These are phyloP conservation scores for Atethmia centrago DNA, from an alignment of 2,888 invertebrate species.

Conservation along the genomic window DNA sequence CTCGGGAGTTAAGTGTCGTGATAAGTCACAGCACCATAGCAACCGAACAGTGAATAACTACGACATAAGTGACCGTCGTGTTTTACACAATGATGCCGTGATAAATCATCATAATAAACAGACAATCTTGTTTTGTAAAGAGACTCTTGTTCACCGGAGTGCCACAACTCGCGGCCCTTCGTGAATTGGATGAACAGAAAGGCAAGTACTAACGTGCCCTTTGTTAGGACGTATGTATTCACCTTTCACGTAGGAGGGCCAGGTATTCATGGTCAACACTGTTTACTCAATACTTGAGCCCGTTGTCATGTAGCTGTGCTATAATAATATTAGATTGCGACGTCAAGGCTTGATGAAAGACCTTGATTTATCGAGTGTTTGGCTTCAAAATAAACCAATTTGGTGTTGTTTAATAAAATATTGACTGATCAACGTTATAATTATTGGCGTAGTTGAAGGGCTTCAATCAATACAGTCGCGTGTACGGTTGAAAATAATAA, in stretches of 20 bases:
- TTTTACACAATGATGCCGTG: slow-evolving; percentile 83
- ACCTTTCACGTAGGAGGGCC: slow-evolving; percentile 71
- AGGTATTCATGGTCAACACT: slow-evolving; percentile 78
- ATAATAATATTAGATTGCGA: slow-evolving; percentile 51
- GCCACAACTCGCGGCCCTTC: slow-evolving; percentile 83
- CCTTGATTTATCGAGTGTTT: slow-evolving; percentile 31
- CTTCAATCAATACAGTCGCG: slow-evolving; percentile 59
- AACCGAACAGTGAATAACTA: slow-evolving; percentile 84
- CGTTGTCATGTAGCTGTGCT: slow-evolving; percentile 56
- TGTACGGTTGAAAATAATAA: slow-evolving; percentile 63
- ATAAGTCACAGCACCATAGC: slow-evolving; percentile 80
- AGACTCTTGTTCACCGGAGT: slow-evolving; percentile 80
- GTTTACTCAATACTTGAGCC: slow-evolving; percentile 72
- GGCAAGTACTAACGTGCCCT: slow-evolving; percentile 85
- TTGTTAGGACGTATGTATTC: slow-evolving; percentile 76
- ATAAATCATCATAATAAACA: slow-evolving; percentile 74
- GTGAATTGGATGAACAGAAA: slow-evolving; percentile 89
- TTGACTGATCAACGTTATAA: slow-evolving; percentile 26
- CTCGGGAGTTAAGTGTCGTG: slow-evolving; percentile 74
- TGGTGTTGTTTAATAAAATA: slow-evolving; percentile 22
- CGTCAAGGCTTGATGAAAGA: slow-evolving; percentile 9
- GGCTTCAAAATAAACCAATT: slow-evolving; percentile 29
- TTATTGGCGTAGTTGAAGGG: slow-evolving; percentile 26
- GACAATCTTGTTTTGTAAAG: slow-evolving; percentile 71
- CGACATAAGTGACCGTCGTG: slow-evolving; percentile 85